A percentile compares a stretch with the other conserved stretches of the same genome.
These are phyloP conservation scores for Brachyptera risi DNA, from an alignment of 2,888 invertebrate genomes.

Conservation along the genomic window DNA sequence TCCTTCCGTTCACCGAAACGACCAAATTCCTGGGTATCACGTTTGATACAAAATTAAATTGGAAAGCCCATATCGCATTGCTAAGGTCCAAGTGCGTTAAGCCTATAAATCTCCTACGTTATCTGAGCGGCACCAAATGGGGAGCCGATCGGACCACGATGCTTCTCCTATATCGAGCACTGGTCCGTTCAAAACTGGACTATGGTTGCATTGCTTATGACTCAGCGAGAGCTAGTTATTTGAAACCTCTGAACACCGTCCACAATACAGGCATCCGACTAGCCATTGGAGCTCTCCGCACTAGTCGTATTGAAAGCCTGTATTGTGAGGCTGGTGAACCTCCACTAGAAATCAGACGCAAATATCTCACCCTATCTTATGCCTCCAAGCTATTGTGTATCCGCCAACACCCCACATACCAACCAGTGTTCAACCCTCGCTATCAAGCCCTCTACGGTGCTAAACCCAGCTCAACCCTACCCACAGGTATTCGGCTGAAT, in stretches of 20 bases:
- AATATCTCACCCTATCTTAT: constrained; percentile 3
- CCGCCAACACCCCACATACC: constrained; percentile 8
- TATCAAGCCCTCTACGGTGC: no score
- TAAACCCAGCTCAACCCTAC: no score
- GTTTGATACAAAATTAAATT: constrained; percentile 18
- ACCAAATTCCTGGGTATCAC: constrained; percentile 12
- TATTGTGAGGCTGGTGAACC: background rate
- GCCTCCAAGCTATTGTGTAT: background rate
- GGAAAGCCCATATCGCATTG: constrained; percentile 15
- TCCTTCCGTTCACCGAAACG: background rate
- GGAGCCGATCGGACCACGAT: constrained; percentile 14
- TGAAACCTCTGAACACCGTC: background rate
- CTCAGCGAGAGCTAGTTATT: background rate
- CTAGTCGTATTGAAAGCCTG: constrained; percentile 16
- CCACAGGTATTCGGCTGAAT: no score
- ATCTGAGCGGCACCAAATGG: constrained; percentile 5
- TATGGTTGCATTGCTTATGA: constrained; percentile 11
- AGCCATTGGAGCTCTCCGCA: constrained; percentile 4
- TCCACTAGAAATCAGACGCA: background rate
- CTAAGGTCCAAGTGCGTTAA: background rate
- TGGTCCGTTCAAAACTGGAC: constrained; percentile 1
- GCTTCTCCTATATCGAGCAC: constrained; percentile 11
- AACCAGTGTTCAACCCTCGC: no score
- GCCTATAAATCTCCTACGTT: constrained; percentile 14
- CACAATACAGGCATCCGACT: constrained; percentile 11